Evolutionary conservation across 2,888 invertebrate species (phyloP), one percentile per base, ranked within the genome.

Genomic region (Drosophila hamatofila): DNA sequence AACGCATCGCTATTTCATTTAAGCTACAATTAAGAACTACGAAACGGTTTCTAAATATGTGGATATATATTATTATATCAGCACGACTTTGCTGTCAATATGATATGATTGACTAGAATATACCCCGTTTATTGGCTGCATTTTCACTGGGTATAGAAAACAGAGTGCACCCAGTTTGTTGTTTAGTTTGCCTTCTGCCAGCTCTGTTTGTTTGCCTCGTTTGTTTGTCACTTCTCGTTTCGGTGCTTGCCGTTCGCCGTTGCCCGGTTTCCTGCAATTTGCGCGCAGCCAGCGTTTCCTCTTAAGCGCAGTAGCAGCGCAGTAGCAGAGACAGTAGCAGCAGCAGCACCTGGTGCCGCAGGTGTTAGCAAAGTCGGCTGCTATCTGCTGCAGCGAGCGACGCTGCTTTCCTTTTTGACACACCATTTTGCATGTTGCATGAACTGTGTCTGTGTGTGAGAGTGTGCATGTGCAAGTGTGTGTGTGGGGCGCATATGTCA

Each of bases 351-450:
- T 11, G 23, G 12, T 54, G 65, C 81, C 54, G 70, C 80, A 72
- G 80, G 75, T 78, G 79, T 72, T 62, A 52, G 51, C 56, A 44
- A 64, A 52, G 48, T 70, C 42, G 48, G 44, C 60, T 63, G 63
- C 60, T 66, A 59, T 55, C 44, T 58, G 74, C 55, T 27, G 68
- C 23, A 30, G 37, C 44, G 42, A 44, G 16, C 44, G 56, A 52
- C 42, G 57, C 49, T 72, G 78, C 87, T 80, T 83, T 84, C 72
- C 75, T 80, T 84, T 83, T 75, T 78, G 87, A 80, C 89, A 89
- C 84, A 79, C 72, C 72, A 76, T 87, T 87, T 89, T 83, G 78
- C 84, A 87, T 84, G 85, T 86, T 76, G 78, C 75, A 80, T 79
- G 85, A 81, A 21, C 44, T 25, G 63, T 54, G 54, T 61, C 30